Conservation (phyloP, 2,888 invertebrate species). For the Sympetrum striolatum region DNA sequence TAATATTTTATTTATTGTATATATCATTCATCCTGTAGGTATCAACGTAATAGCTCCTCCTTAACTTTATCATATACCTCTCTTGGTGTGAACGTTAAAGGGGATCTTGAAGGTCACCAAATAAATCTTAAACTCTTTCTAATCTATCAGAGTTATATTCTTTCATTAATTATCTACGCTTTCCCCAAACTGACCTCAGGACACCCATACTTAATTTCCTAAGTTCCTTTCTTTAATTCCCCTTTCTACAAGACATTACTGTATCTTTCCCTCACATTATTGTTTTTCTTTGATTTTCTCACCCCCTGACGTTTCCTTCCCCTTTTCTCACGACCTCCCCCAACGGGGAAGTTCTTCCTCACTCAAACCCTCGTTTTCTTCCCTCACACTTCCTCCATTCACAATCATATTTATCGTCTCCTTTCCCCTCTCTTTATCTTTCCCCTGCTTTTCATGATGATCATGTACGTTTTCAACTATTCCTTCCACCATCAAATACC, state of each 20-base stretch:
- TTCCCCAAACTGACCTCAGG: background rate
- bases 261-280: background rate
- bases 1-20: too few species aligned
- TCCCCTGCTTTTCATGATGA: background rate
- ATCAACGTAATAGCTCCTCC: too few species aligned
- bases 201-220: background rate
- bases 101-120: too few species aligned
- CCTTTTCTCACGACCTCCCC: background rate
- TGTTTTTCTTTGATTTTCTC: background rate
- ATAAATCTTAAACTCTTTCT: too few species aligned
- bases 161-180: too few species aligned
- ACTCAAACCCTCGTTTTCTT: background rate
- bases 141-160: too few species aligned
- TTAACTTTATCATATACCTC: too few species aligned
- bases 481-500: background rate
- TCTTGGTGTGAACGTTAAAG: too few species aligned
- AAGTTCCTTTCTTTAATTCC: background rate
- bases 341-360: background rate
- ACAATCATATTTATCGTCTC: background rate
- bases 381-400: background rate
- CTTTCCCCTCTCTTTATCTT: background rate
- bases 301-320: background rate
- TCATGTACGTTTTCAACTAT: background rate
- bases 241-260: too few species aligned
- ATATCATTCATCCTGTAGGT: too few species aligned